These are phyloP conservation scores for Leptinotarsa juncta DNA, from an alignment of 2,888 invertebrate genomes.

Conservation along the genomic window DNA sequence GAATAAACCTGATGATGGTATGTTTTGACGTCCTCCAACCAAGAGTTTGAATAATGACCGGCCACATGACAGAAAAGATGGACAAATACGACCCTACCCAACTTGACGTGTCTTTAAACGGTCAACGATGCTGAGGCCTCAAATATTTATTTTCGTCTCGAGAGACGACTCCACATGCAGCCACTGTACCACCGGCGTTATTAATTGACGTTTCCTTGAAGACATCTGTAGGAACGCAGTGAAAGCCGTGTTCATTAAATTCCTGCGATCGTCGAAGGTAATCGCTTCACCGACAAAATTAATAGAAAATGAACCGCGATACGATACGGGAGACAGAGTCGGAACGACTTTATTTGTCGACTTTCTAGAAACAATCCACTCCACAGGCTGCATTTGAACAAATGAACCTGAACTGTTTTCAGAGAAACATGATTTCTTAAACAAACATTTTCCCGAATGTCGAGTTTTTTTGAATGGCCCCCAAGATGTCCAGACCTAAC, in stretches of 20 bases:
- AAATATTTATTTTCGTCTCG: slow-evolving; percentile 13
- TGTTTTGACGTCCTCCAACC: neutral
- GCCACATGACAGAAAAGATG: neutral
- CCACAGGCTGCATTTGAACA: no score
- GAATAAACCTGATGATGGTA: no score
- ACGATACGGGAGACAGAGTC: neutral
- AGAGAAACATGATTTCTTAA: no score
- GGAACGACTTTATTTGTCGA: no score
- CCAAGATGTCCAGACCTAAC: no score
- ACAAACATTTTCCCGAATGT: no score
- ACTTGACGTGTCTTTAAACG: neutral
- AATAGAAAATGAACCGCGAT: neutral
- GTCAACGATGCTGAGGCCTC: slow-evolving; percentile 12
- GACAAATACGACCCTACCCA: slow-evolving; percentile 4
- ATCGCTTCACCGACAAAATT: slow-evolving; percentile 1
- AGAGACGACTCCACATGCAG: neutral
- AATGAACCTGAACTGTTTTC: no score
- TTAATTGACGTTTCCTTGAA: slow-evolving; percentile 9
- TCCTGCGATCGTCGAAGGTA: slow-evolving; percentile 4
- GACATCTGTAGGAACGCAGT: slow-evolving; percentile 2
- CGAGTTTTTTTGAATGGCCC: no score
- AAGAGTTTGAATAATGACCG: neutral
- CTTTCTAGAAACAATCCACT: no score
- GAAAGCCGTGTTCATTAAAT: slow-evolving; percentile 9
- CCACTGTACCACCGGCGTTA: neutral